Evolutionary conservation across 2,797 vertebrate species (phyloP).

Genomic region (Cossypha caffra): DNA sequence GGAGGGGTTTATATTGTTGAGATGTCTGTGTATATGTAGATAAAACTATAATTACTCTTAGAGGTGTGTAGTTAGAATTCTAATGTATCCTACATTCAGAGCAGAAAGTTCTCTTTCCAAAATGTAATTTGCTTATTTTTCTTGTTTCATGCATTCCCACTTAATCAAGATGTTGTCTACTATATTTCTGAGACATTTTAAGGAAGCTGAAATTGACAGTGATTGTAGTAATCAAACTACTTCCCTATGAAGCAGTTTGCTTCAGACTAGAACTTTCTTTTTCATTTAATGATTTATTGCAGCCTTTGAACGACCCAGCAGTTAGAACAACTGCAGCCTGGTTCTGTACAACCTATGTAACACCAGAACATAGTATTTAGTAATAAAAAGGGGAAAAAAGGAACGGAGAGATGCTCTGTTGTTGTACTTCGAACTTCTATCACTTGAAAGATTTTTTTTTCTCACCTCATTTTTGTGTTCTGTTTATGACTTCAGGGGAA

Average conservation of each 20-base stretch:
- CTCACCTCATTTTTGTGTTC: background rate
- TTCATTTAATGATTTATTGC: conserved; percentile 33
- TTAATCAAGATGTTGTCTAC: conserved; percentile 44
- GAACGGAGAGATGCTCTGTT: background rate
- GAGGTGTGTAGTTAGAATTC: background rate
- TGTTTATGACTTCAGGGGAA: background rate
- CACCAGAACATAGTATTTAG: background rate
- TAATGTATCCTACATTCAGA: background rate
- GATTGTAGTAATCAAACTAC: conserved; percentile 40
- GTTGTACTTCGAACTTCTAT: background rate
- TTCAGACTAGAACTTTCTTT: conserved; percentile 39
- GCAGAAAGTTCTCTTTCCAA: background rate
- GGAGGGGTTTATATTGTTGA: background rate
- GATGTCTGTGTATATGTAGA: background rate
- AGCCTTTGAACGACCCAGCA: background rate
- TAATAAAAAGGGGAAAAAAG: background rate
- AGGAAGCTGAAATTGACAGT: conserved; percentile 63
- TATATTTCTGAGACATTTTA: conserved; percentile 12
- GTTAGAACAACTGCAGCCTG: background rate
- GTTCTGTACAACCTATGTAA: background rate
- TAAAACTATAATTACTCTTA: background rate
- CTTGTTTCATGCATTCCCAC: background rate
- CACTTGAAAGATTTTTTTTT: background rate
- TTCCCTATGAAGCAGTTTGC: conserved; percentile 36
- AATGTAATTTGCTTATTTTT: background rate